Base-by-base conservation (phyloP, 2,888 invertebrate genomes). In the Dysmachus trigonus region DNA sequence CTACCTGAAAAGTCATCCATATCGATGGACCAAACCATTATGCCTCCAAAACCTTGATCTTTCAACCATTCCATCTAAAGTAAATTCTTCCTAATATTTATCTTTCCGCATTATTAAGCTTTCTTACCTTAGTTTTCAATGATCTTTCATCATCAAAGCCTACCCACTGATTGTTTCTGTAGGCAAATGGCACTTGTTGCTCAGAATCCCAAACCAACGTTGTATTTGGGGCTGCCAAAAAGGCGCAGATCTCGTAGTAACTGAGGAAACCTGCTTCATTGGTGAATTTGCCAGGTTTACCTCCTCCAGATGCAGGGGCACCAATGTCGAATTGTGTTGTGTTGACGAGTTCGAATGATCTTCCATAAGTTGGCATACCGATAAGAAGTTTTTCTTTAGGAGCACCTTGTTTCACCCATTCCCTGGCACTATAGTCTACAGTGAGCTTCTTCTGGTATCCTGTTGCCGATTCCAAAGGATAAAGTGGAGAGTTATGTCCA, bases 11-110 rank as follows among this genome's bases (percentile, higher is more conserved):
- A 98, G 92, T 98, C 98, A 90, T 98, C 98, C 97, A 98, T 92
- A 90, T 98, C 98, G 33, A 98, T 94, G 0, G 98, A 98, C 98
- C 98, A 98, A 81, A 98, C 96, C 97, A 98, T 98, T 86, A 98
- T 97, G 27, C 98, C 98, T 62, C 98, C 98, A 88, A 97, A 97
- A 33, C 97, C 98, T 94, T 97, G 97, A 90, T 97, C 97, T 91
- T 97, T 97, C 87, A 98, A 93, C 98, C 98, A 98, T 86, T 96
- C 95, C 95, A 97, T 97, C 97, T 98, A 90, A 71, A 41, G 85
- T 73, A 85, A 10, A 6, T 53, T 81, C 27, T 51, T 51, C 13
- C 30, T 10, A 18, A 77, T 74, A n/a, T 13, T 33, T 31, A 1
- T 38, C 7, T 38, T 35, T 41, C 5, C 1, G 8, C 7, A 62